These are phyloP conservation scores for Euthynnus affinis DNA, from an alignment of 2,797 vertebrate genomes.

Conservation along the genomic window DNA sequence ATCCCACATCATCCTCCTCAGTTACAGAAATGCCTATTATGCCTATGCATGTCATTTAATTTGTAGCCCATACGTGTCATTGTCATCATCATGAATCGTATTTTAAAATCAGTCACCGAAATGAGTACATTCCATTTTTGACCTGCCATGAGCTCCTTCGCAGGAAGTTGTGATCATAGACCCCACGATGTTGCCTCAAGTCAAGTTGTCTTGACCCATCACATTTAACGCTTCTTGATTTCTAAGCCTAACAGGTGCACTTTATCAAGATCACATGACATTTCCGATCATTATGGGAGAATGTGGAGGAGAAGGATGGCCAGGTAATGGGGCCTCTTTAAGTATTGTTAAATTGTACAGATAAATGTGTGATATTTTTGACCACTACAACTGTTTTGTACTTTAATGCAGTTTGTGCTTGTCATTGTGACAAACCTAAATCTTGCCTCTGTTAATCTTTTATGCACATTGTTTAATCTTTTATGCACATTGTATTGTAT, in stretches of 20 bases:
- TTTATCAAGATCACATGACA: conserved; percentile 84
- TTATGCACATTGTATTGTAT: conserved; percentile 90
- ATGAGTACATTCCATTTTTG: conserved; percentile 82
- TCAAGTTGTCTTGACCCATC: conserved; percentile 74
- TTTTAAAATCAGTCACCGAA: conserved; percentile 64
- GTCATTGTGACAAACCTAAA: conserved; percentile 89
- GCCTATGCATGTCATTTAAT: conserved; percentile 74
- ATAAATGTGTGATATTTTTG: conserved; percentile 93
- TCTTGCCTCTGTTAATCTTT: conserved; percentile 89
- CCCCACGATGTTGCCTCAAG: conserved; percentile 70
- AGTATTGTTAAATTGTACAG: conserved; percentile 91
- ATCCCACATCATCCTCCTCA: conserved; percentile 16
- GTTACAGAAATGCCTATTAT: conserved; percentile 64
- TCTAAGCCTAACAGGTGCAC: conserved; percentile 84
- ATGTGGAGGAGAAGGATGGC: conserved; percentile 63
- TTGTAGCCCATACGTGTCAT: conserved; percentile 66
- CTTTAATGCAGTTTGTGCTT: conserved; percentile 90
- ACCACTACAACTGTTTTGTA: conserved; percentile 93
- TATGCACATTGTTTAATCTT: conserved; percentile 88
- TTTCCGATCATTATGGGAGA: conserved; percentile 77
- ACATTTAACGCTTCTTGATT: conserved; percentile 75
- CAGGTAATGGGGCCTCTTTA: conserved; percentile 74
- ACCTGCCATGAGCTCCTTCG: conserved; percentile 46
- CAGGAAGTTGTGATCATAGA: conserved; percentile 37
- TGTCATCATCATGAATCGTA: conserved; percentile 55